Conservation (phyloP, 64 coral and sea anemone genomes). For the Stichodactyla helianthus region DNA sequence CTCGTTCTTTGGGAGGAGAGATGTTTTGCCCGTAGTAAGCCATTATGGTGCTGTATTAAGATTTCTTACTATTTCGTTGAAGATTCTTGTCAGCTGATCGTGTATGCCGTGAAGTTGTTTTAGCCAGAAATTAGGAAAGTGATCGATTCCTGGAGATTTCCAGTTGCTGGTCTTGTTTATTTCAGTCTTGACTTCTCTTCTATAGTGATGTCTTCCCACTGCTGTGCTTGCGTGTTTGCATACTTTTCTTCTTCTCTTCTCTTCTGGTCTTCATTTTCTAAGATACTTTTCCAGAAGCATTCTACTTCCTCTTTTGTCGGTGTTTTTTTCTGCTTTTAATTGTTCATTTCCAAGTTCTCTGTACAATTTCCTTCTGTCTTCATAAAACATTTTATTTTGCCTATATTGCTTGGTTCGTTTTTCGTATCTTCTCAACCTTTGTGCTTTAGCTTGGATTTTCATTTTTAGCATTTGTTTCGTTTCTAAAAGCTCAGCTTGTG, state of each 20-base stretch:
- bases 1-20: slow-evolving; percentile 25
- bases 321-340: background rate
- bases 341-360: slow-evolving; percentile 4
- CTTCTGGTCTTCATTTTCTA: background rate
- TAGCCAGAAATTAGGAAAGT: slow-evolving; percentile 23
- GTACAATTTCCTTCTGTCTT: too few species aligned
- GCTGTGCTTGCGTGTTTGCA: background rate
- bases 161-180: slow-evolving; percentile 12
- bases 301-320: background rate
- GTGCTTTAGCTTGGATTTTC: slow-evolving; percentile 26
- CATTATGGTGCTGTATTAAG: slow-evolving; percentile 14
- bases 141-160: slow-evolving; percentile 19
- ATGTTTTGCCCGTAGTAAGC: slow-evolving; percentile 32
- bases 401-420: background rate
- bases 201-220: background rate
- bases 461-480: slow-evolving; percentile 10
- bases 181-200: background rate
- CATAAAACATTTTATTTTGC: too few species aligned
- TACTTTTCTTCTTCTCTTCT: background rate
- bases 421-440: slow-evolving; percentile 12
- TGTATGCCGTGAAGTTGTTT: slow-evolving; percentile 2
- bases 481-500: background rate
- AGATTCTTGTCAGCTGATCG: background rate
- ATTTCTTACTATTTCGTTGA: slow-evolving; percentile 2
- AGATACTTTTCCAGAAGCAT: background rate